Percentiles rank a stretch among this genome's conserved stretches.
phyloP scores from a whole-genome alignment of 2,888 invertebrate species.

The Eupithecia centaureata region DNA sequence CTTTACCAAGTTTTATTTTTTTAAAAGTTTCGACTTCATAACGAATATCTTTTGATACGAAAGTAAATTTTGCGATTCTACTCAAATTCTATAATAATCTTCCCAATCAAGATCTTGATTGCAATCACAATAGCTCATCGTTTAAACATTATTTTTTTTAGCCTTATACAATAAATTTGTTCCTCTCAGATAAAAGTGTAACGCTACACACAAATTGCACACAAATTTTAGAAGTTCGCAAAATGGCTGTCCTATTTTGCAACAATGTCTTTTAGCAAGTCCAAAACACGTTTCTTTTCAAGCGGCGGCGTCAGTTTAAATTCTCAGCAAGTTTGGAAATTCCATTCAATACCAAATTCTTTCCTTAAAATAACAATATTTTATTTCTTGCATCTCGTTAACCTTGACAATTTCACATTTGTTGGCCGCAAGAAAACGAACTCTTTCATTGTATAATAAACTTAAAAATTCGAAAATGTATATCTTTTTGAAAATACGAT shows the following conservation, averaged over 20 bases:
- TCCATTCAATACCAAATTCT: slow-evolving; percentile 2
- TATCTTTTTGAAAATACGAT: no score
- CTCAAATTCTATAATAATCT: neutral
- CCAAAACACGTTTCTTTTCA: slow-evolving; percentile 11
- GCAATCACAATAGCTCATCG: neutral
- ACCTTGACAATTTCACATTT: neutral
- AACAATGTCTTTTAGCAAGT: slow-evolving; percentile 11
- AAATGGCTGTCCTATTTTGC: slow-evolving; percentile 4
- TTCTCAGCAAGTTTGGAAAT: slow-evolving; percentile 16
- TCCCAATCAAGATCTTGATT: neutral
- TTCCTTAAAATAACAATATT: slow-evolving; percentile 1
- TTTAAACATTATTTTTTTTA: neutral
- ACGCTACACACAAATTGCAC: neutral
- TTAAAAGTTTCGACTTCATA: neutral
- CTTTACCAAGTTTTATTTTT: neutral
- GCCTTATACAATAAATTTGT: neutral
- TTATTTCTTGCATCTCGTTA: neutral
- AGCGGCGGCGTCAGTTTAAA: neutral
- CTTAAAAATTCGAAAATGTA: neutral
- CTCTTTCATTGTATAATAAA: neutral
- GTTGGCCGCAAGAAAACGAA: neutral
- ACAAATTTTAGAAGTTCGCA: neutral
- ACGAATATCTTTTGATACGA: no score
- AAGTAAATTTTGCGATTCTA: neutral
- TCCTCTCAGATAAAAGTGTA: slow-evolving; percentile 1